A percentile compares a stretch with the other conserved stretches of the same genome.
These are phyloP conservation scores for Andrena dorsata DNA, from an alignment of 2,888 invertebrate genomes.

Conservation along the genomic window DNA sequence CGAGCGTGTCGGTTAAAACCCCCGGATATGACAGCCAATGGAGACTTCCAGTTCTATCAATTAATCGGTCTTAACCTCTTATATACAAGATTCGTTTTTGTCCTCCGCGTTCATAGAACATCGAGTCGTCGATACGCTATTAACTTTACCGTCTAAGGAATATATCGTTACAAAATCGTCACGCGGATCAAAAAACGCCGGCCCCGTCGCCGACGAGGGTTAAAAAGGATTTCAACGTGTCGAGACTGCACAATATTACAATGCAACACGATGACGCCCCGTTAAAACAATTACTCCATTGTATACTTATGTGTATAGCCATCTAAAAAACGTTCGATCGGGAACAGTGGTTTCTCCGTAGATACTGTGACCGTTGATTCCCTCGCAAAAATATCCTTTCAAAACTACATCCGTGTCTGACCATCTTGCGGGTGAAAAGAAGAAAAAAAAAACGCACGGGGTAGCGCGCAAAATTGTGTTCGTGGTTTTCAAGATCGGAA, in stretches of 20 bases:
- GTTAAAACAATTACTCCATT: slow-evolving; percentile 58
- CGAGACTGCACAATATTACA: slow-evolving; percentile 38
- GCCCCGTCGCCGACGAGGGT: slow-evolving; percentile 32
- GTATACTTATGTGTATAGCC: slow-evolving; percentile 56
- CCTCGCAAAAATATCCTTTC: slow-evolving; percentile 70
- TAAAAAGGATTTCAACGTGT: slow-evolving; percentile 62
- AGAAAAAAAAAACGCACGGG: slow-evolving; percentile 7
- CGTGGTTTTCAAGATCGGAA: slow-evolving; percentile 15
- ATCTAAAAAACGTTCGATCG: slow-evolving; percentile 66
- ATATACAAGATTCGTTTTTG: slow-evolving; percentile 51
- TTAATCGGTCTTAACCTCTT: slow-evolving; percentile 31
- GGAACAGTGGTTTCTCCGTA: slow-evolving; percentile 45
- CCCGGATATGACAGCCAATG: slow-evolving; percentile 31
- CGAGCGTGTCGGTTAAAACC: slow-evolving; percentile 30
- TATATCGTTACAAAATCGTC: slow-evolving; percentile 64
- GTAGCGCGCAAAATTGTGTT: slow-evolving; percentile 18
- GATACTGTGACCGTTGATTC: slow-evolving; percentile 56
- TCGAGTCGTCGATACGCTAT: slow-evolving; percentile 44
- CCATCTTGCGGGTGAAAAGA: slow-evolving; percentile 12
- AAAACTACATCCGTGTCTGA: slow-evolving; percentile 55
- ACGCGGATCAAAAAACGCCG: slow-evolving; percentile 57
- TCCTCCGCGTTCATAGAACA: slow-evolving; percentile 22
- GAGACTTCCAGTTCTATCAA: slow-evolving; percentile 27
- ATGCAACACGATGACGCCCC: slow-evolving; percentile 53
- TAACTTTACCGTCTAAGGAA: slow-evolving; percentile 37